These are phyloP conservation scores for Fulmarus glacialis DNA, from an alignment of 2,113 vertebrate species.

Conservation along the genomic window DNA sequence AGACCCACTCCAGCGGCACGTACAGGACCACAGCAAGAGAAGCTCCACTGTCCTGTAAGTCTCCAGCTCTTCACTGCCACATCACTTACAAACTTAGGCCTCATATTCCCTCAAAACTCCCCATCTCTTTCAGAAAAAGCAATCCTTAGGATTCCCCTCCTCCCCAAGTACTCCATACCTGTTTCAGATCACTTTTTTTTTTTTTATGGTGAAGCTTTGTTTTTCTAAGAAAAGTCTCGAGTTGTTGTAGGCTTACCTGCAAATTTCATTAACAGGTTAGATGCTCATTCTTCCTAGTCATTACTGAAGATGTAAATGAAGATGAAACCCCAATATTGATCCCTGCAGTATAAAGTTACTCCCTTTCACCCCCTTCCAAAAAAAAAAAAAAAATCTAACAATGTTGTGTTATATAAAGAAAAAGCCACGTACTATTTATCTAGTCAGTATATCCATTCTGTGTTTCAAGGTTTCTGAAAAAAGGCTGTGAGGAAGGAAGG, in stretches of 20 bases:
- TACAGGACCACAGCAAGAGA: not conserved
- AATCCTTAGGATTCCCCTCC: not conserved
- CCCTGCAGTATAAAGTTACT: not conserved
- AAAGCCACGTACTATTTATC: not conserved
- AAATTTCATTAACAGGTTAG: not conserved
- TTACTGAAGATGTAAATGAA: not conserved
- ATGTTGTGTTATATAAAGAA: rapidly evolving
- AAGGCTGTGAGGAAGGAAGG: not conserved
- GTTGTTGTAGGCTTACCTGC: not conserved
- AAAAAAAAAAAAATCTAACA: not conserved
- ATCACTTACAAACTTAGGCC: not conserved
- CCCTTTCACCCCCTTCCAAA: rapidly evolving
- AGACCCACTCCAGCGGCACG: not conserved
- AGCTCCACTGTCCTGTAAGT: rapidly evolving
- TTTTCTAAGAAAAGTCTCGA: not conserved
- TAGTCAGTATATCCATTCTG: no score
- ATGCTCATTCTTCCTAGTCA: not conserved
- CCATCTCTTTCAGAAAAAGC: not conserved
- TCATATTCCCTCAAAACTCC: rapidly evolving
- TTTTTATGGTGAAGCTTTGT: not conserved
- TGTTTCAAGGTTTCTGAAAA: not conserved
- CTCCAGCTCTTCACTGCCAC: not conserved
- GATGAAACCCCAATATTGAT: not conserved
- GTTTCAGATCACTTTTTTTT: not conserved
- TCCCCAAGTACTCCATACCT: rapidly evolving